Conservation (phyloP, 2,888 invertebrate species). For the Drosophila histrio region DNA sequence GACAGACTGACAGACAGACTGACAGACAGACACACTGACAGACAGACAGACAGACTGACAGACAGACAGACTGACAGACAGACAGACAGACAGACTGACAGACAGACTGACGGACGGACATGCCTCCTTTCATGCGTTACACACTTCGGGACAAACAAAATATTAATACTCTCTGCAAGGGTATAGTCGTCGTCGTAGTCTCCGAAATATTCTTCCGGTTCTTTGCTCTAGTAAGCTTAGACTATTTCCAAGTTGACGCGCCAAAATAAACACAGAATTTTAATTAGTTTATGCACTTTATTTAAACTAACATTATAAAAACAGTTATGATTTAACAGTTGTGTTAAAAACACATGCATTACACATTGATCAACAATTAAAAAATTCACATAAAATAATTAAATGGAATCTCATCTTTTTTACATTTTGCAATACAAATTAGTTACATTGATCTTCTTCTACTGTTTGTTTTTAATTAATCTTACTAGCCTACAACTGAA, state of each 20-base stretch:
- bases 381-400: conserved; percentile 48
- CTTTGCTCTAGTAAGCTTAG: background rate
- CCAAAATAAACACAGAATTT: background rate
- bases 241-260: background rate
- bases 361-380: conserved; percentile 75
- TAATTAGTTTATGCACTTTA: conserved; percentile 64
- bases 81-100: no score
- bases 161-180: no score
- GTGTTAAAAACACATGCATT: conserved; percentile 58
- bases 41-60: no score
- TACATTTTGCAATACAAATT: conserved; percentile 46
- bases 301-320: conserved; percentile 73
- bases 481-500: conserved; percentile 41
- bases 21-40: no score
- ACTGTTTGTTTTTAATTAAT: conserved; percentile 8
- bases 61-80: no score
- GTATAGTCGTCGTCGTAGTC: no score
- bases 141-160: no score
- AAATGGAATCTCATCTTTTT: conserved; percentile 14
- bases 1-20: no score
- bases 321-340: conserved; percentile 58
- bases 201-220: no score
- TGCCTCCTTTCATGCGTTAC: no score
- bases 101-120: no score
- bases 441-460: conserved; percentile 27